phyloP scores from a whole-genome alignment of 1,140 invertebrate species.

The Stegodyphus dumicola region DNA sequence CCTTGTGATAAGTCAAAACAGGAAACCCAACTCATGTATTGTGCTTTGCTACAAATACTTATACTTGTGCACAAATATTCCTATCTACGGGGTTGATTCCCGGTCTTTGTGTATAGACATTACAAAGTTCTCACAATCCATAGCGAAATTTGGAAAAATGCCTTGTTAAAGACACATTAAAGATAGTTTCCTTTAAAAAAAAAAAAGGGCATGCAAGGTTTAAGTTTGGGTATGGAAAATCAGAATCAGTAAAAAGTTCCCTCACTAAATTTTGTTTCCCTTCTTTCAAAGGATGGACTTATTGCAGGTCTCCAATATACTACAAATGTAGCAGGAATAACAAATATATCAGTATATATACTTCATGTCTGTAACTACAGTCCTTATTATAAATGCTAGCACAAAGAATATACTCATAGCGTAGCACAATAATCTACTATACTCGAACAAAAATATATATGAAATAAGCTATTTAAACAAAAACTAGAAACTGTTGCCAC shows the following conservation, averaged over 20 bases:
- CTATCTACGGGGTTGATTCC: slow-evolving; percentile 4
- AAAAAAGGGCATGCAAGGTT: neutral
- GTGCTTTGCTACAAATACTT: slow-evolving; percentile 48
- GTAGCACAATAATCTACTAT: slow-evolving; percentile 46
- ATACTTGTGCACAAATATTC: slow-evolving; percentile 41
- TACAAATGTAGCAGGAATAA: slow-evolving; percentile 8
- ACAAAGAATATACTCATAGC: slow-evolving; percentile 52
- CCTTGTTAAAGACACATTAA: neutral
- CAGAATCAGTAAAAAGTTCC: neutral
- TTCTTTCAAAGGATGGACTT: neutral
- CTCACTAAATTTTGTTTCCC: neutral
- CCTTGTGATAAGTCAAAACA: slow-evolving; percentile 9
- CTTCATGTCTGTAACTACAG: slow-evolving; percentile 28
- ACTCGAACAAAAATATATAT: slow-evolving; percentile 17
- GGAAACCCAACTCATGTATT: slow-evolving; percentile 42
- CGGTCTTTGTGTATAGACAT: too few species aligned
- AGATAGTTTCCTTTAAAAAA: neutral
- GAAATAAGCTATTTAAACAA: slow-evolving; percentile 39
- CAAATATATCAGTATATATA: slow-evolving; percentile 12
- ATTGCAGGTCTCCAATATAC: neutral
- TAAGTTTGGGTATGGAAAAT: neutral
- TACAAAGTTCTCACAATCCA: neutral
- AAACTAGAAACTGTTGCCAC: slow-evolving; percentile 27
- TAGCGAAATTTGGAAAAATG: neutral
- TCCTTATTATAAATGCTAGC: slow-evolving; percentile 26